phyloP scores from a whole-genome alignment of 2,113 vertebrate species.

The Chaetops frenatus region DNA sequence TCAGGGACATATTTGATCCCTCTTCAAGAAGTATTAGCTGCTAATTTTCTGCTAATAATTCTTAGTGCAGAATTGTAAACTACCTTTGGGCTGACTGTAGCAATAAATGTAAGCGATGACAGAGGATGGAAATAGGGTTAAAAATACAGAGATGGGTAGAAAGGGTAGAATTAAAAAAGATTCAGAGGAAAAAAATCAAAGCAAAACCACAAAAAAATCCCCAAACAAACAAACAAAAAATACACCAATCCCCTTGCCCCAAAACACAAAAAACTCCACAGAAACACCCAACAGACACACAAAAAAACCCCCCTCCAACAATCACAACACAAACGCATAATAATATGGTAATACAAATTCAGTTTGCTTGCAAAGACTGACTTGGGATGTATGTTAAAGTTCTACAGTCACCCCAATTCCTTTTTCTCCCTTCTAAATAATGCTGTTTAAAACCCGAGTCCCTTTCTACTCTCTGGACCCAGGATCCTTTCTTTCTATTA shows the following conservation, averaged over 20 bases:
- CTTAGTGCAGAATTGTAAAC: not conserved
- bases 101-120: not conserved
- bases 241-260: rapidly evolving
- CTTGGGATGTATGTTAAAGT: not conserved
- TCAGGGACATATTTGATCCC: not conserved
- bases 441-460: rapidly evolving
- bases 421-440: not conserved
- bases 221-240: not conserved
- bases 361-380: not conserved
- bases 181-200: not conserved
- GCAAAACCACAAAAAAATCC: not conserved
- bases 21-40: not conserved
- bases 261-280: not conserved
- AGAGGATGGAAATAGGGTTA: not conserved
- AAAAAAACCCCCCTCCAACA: not conserved
- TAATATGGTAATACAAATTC: not conserved
- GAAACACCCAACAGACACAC: not conserved
- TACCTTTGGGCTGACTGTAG: not conserved
- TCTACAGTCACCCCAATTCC: not conserved
- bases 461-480: not conserved
- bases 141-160: not conserved
- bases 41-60: not conserved
- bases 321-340: not conserved
- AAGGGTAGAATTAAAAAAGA: not conserved
- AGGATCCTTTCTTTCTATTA: not conserved